Percentiles rank a stretch among this genome's conserved stretches.
Evolutionary conservation across 2,888 invertebrate genomes (phyloP).

Genomic region (Lithophane socia): DNA sequence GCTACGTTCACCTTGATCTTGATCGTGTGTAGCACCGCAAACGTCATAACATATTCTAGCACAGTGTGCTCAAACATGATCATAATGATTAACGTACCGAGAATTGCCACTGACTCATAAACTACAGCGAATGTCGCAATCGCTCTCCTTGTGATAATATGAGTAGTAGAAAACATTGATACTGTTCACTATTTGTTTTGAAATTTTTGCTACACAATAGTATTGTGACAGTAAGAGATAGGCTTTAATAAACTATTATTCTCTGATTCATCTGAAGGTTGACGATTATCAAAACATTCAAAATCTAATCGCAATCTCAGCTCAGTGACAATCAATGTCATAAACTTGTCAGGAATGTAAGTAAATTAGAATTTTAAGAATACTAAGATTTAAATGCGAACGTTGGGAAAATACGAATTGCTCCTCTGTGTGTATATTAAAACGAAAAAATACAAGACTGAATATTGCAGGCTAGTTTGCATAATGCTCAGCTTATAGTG

Average conservation of each 20-base stretch:
- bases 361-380: not conserved
- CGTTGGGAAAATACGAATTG: not conserved
- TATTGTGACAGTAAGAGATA: not conserved
- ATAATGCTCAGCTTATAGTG: no score
- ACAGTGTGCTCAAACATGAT: slow-evolving; percentile 12
- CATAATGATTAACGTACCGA: slow-evolving; percentile 34
- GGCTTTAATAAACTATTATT: not conserved
- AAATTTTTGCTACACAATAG: not conserved
- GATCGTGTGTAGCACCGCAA: slow-evolving; percentile 14
- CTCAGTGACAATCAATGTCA: no score
- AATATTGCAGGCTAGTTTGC: not conserved
- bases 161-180: slow-evolving; percentile 7
- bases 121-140: slow-evolving; percentile 26
- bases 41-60: slow-evolving; percentile 29
- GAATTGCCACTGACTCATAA: slow-evolving; percentile 44
- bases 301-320: not conserved
- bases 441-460: not conserved
- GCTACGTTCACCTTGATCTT: slow-evolving; percentile 55
- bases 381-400: not conserved
- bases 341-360: not conserved
- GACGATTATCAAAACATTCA: not conserved
- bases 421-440: no score
- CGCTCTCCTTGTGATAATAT: slow-evolving; percentile 11
- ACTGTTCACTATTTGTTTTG: not conserved
- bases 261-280: not conserved